Base-by-base conservation (phyloP, 2,888 invertebrate species). In the Lordiphosa fenestrarum region DNA sequence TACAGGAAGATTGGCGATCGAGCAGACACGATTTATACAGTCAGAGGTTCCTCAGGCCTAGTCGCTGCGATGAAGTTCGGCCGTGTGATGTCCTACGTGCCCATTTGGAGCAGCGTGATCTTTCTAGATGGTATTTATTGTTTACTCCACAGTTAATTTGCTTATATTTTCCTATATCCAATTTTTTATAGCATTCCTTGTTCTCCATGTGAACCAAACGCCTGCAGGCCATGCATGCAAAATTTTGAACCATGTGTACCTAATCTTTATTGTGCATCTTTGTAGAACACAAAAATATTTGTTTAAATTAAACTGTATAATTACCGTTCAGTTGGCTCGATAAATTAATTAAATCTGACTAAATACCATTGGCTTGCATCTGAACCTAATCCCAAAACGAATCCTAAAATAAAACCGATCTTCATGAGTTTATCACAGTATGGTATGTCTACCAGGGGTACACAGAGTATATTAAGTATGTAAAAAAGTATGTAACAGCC, bases 71-170 rank as follows among this genome's bases (percentile, higher is more conserved):
- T 69, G 70, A 81, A 55, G 54, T 68, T 35, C 74, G 66, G 35
- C 36, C 85, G 4, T 81, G 84, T 51, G 87, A 87, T 65, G 53
- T 70, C 53, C 56, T 87, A 40, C 82, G 87, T n/a, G 74, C 76
- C 4, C 56, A 74, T 10, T 70, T 87, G 73, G 87, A 87, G 41
- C 47, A 69, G 36, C 76, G 73, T 6, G 86, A 87, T 48, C 51
- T 73, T 4, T 36, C 37, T 13, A 64, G 69, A 52, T 63, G 61
- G 73, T 83, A 63, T 39, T 40, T 13, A 53, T n/a, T 0, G 3
- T 5, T 13, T 2, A 4, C 10, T 6, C 0, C 6, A 0, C 10
- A 2, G n/a, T 12, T 10, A 1, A 3, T 1, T 33, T 5, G 6
- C 4, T 7, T 12, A n/a, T n/a, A 25, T 1, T 12, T 4, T 7